Conservation (phyloP, 2,888 invertebrate species). For the Yponomeuta sedellus region DNA sequence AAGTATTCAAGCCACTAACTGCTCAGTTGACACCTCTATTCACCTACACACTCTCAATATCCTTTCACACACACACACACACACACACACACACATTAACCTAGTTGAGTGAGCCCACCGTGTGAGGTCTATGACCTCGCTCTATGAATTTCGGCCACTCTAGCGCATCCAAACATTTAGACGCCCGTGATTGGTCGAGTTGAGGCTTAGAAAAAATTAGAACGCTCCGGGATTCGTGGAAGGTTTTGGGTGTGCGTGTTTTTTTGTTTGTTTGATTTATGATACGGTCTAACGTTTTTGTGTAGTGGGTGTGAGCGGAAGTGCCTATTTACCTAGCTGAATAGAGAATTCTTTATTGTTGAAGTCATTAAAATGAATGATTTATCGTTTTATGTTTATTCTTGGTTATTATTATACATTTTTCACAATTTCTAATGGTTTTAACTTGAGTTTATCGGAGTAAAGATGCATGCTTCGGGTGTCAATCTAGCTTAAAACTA, state of each 20-base stretch:
- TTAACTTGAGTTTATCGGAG: too few relatives aligned
- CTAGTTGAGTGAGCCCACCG: neutral
- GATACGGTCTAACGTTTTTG: slow-evolving; percentile 19
- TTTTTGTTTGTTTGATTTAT: slow-evolving; percentile 14
- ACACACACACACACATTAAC: slow-evolving; percentile 18
- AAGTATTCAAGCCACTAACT: neutral
- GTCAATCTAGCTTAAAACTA: too few relatives aligned
- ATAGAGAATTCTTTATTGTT: too few relatives aligned
- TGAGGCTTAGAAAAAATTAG: slow-evolving; percentile 54
- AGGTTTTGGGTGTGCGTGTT: neutral
- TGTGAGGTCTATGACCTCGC: slow-evolving; percentile 5
- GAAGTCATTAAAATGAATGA: too few relatives aligned
- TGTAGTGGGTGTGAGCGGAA: neutral
- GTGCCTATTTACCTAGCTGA: neutral
- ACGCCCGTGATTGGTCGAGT: slow-evolving; percentile 40
- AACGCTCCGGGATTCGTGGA: slow-evolving; percentile 25
- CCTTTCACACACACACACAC: slow-evolving; percentile 16
- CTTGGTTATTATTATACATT: too few relatives aligned
- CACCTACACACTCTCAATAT: slow-evolving; percentile 35
- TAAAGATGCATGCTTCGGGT: too few relatives aligned
- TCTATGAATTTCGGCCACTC: slow-evolving; percentile 57
- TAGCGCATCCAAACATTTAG: slow-evolving; percentile 46
- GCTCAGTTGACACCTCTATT: slow-evolving; percentile 44
- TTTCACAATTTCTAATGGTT: too few relatives aligned
- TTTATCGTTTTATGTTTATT: too few relatives aligned